Evolutionary conservation across 2,113 vertebrate species (phyloP), one percentile per base, ranked within the genome.

Genomic region (Daphoenositta chrysoptera): DNA sequence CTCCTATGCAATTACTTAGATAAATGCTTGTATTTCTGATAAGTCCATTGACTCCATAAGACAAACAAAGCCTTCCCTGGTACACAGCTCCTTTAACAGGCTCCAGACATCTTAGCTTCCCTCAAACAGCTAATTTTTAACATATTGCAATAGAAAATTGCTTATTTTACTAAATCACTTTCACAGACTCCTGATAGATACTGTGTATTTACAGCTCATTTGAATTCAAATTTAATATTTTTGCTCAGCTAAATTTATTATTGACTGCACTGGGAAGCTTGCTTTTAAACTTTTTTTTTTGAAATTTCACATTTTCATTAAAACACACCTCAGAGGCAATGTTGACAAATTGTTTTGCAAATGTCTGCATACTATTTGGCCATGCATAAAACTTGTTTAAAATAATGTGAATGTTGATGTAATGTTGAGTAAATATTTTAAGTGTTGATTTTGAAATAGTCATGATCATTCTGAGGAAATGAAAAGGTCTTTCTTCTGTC

Each of bases 1-100:
- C 79, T 92, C 21, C 76, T 68, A 11, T 87, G 94, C 89, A 96
- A 96, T 97, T 96, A 97, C 79, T 91, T 96, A 94, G 94, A 96
- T 89, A 89, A 96, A 96, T 95, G 93, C 63, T 87, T 94, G 53
- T 72, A 75, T 94, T 94, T 94, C 81, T 95, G 85, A 87, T 90
- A 96, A 94, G 69, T 86, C 77, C 68, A 75, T 66, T 94, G 90
- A 91, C 81, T 91, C 81, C 39, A 42, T 73, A 75, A 93, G 69
- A 72, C 42, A 93, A 96, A 91, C 58, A 48, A 87, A 92, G 56
- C 60, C 45, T 68, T 94, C 27, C n/a, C 33, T 75, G 21, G 21
- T 70, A 45, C 27, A 64, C 27, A 89, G 88, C 45, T 73, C 61
- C 26, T 45, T 54, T 57, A 90, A 79, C 18, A 64, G 70, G 54